Base-by-base conservation (phyloP, 2,797 vertebrate genomes). In the Tarsius wallacei region DNA sequence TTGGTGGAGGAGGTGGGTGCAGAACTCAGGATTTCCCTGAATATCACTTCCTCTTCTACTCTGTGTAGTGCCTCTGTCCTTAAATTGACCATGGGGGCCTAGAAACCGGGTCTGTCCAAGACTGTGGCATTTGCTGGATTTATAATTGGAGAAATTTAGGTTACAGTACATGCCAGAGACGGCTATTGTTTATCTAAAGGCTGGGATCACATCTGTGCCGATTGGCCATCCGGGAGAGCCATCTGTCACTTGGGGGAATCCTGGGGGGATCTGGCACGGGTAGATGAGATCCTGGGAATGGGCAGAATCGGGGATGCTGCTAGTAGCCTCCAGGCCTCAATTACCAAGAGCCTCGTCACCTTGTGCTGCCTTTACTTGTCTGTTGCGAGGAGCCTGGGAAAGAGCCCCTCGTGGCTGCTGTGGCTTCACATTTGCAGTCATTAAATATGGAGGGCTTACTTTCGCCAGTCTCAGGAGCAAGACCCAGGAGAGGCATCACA, bases 211-310 rank as follows among this genome's bases (percentile, higher is more conserved):
- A 98, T 98, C 98, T 99, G 98, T 98, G 98, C 97, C 0, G 97
- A 98, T 80, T 98, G 98, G 98, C 98, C 98, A 98, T 97, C 93
- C 90, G 96, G 98, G 98, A 98, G 96, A 96, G 98, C 98, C 99
- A 99, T 99, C 99, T 99, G 98, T 99, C 98, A 97, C 98, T 97
- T 98, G 96, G 98, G 99, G 98, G 97, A 98, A 97, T 98, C 98
- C 99, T 99, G 98, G 99, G 98, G 98, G 99, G 98, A 98, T 98
- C 97, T 99, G 99, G 99, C 99, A 98, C 77, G 59, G 91, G 98
- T 97, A 97, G 97, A 97, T 96, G 96, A 98, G 98, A 98, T 98
- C 97, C 98, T 97, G 97, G 97, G 97, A 98, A 97, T 97, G 98
- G 98, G 98, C 97, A 82, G 98, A 98, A 96, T 98, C 95, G 84